Evolutionary conservation across 92 coral and sea anemone genomes (phyloP).

Genomic region (Parazoanthus darwini): DNA sequence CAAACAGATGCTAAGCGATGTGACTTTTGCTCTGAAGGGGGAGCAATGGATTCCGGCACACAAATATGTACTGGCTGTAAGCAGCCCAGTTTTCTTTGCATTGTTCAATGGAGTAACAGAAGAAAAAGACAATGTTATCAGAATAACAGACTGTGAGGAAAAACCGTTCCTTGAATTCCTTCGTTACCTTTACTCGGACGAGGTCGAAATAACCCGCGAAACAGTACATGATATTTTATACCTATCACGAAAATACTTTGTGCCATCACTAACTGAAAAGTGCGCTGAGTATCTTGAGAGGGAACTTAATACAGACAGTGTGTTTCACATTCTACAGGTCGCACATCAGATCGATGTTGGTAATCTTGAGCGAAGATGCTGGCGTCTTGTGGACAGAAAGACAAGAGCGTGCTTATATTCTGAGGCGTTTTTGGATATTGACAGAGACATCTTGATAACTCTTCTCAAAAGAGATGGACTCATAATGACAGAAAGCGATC

Average conservation of each 20-base stretch:
- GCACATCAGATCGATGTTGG: conserved; percentile 49
- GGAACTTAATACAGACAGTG: conserved; percentile 53
- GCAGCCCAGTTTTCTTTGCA: conserved; percentile 55
- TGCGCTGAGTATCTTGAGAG: conserved; percentile 49
- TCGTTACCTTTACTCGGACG: conserved; percentile 51
- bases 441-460: conserved; percentile 40
- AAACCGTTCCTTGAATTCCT: conserved; percentile 47
- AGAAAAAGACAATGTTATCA: conserved; percentile 35
- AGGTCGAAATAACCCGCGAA: conserved; percentile 44
- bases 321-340: conserved; percentile 47
- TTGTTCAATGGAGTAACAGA: conserved; percentile 54
- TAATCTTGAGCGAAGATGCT: conserved; percentile 52
- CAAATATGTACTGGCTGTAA: conserved; percentile 54
- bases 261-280: conserved; percentile 45
- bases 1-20: conserved; percentile 42
- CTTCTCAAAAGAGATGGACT: conserved; percentile 54
- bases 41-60: conserved; percentile 49
- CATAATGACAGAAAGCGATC: conserved; percentile 48
- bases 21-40: conserved; percentile 42
- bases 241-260: conserved; percentile 52
- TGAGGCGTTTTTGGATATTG: conserved; percentile 38
- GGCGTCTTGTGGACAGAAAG: conserved; percentile 55
- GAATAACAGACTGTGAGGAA: conserved; percentile 43
- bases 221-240: conserved; percentile 50
- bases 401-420: conserved; percentile 42